Conservation (phyloP, 92 coral and sea anemone genomes). For the Galaxea fascicularis region DNA sequence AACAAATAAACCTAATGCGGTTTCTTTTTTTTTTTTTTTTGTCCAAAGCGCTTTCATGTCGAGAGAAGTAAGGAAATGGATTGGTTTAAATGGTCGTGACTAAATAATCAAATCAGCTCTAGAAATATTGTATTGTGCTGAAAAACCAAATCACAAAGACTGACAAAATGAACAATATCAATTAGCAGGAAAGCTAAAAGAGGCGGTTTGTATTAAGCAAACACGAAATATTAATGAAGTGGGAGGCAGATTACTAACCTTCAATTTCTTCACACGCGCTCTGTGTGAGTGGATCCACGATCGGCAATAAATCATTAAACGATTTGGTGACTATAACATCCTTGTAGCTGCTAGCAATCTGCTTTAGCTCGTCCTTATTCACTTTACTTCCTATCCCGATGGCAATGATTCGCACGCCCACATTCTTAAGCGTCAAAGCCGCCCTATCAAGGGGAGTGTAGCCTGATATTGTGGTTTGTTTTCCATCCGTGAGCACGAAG, state of each 20-base stretch:
- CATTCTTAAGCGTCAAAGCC: slow-evolving; percentile 32
- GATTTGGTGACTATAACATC: slow-evolving; percentile 51
- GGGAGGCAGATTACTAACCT: slow-evolving; percentile 5
- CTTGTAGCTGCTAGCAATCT: slow-evolving; percentile 62
- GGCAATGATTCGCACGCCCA: slow-evolving; percentile 62
- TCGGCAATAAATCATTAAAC: slow-evolving; percentile 43
- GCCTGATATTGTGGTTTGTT: slow-evolving; percentile 26
- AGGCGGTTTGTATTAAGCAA: too few species aligned
- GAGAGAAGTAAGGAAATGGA: too few species aligned
- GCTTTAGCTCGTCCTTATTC: slow-evolving; percentile 43
- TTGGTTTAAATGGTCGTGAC: too few species aligned
- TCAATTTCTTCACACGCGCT: slow-evolving; percentile 55
- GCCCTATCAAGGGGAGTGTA: slow-evolving; percentile 47
- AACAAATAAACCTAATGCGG: too few species aligned
- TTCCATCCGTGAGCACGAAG: slow-evolving; percentile 73
- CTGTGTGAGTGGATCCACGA: slow-evolving; percentile 37
- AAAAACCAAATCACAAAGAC: too few species aligned
- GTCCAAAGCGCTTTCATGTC: too few species aligned
- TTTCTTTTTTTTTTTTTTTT: too few species aligned
- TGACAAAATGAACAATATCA: too few species aligned
- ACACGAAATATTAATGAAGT: too few species aligned
- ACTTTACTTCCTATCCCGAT: slow-evolving; percentile 65
- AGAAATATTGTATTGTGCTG: too few species aligned
- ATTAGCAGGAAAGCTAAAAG: too few species aligned
- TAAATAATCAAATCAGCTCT: too few species aligned